phyloP scores from a whole-genome alignment of 2,888 invertebrate species.

The Catonia carolina region DNA sequence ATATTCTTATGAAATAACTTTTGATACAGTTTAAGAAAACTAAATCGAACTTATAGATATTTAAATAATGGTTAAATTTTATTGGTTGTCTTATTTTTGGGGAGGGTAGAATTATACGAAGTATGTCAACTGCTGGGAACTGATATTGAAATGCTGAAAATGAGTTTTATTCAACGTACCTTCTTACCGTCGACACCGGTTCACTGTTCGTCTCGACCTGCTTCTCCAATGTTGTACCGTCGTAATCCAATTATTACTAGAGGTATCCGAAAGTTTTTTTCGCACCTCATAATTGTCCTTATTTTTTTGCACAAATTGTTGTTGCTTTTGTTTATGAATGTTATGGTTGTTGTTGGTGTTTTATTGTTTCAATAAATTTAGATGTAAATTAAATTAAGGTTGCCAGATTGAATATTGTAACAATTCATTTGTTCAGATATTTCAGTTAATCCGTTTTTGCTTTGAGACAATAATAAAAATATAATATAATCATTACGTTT shows the following conservation, averaged over 20 bases:
- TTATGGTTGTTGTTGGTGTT: neutral
- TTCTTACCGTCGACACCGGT: slow-evolving; percentile 1
- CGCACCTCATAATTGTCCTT: too few species aligned
- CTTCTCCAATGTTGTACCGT: slow-evolving; percentile 3
- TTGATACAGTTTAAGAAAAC: too few species aligned
- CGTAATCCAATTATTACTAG: slow-evolving; percentile 19
- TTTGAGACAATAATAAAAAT: too few species aligned
- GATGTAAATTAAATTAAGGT: too few species aligned
- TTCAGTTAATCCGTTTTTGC: too few species aligned
- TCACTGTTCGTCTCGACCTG: neutral
- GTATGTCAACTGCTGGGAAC: slow-evolving; percentile 22
- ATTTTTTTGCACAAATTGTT: neutral
- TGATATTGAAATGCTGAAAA: slow-evolving; percentile 11
- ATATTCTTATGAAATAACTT: too few species aligned
- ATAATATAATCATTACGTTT: too few species aligned
- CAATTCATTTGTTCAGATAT: too few species aligned
- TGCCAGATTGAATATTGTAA: too few species aligned
- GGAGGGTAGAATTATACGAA: slow-evolving; percentile 20
- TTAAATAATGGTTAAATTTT: neutral
- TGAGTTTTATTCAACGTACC: slow-evolving; percentile 18
- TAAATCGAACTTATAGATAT: too few species aligned
- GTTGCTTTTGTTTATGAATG: slow-evolving; percentile 7
- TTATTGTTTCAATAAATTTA: too few species aligned
- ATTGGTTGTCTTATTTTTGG: neutral
- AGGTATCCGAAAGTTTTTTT: too few species aligned